Percentiles rank a stretch among this genome's conserved stretches.
Evolutionary conservation across 64 coral and sea anemone species (phyloP).

Genomic region (Stichodactyla mertensii): DNA sequence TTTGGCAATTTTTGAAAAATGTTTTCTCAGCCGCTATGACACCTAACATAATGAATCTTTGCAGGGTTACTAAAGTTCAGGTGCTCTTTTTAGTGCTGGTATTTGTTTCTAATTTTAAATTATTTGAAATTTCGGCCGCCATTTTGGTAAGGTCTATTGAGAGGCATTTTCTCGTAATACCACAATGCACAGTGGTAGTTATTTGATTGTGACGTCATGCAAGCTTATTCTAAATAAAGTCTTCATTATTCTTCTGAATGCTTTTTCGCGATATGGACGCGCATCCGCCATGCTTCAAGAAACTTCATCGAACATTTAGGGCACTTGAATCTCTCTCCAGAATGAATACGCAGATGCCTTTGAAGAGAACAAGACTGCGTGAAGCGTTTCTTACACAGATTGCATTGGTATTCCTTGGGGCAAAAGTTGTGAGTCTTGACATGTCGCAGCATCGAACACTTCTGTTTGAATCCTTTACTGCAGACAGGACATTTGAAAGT

Average conservation of each 20-base stretch:
- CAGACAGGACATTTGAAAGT: not conserved
- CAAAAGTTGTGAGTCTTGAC: not conserved
- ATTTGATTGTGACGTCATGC: too few species aligned
- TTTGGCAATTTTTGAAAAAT: too few species aligned
- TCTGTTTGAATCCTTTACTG: not conserved
- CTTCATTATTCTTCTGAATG: not conserved
- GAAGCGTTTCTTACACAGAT: not conserved
- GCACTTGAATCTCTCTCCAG: slow-evolving; percentile 12
- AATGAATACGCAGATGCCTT: slow-evolving; percentile 17
- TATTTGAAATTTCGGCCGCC: too few species aligned
- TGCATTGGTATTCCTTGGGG: not conserved
- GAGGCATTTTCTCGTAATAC: too few species aligned
- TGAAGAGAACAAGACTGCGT: slow-evolving; percentile 15
- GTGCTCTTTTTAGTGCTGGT: too few species aligned
- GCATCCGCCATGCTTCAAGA: slow-evolving; percentile 13
- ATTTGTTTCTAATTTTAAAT: too few species aligned
- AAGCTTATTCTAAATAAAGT: too few species aligned
- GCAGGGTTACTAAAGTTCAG: too few species aligned
- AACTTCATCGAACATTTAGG: not conserved
- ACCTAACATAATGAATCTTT: too few species aligned
- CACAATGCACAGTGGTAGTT: too few species aligned
- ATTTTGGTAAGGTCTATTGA: too few species aligned
- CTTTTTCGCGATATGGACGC: not conserved
- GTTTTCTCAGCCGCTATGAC: too few species aligned
- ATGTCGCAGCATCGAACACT: not conserved